Percentiles rank a stretch among this genome's conserved stretches.
These are phyloP conservation scores for Corvus cornix DNA, from an alignment of 2,113 vertebrate species.

Conservation along the genomic window DNA sequence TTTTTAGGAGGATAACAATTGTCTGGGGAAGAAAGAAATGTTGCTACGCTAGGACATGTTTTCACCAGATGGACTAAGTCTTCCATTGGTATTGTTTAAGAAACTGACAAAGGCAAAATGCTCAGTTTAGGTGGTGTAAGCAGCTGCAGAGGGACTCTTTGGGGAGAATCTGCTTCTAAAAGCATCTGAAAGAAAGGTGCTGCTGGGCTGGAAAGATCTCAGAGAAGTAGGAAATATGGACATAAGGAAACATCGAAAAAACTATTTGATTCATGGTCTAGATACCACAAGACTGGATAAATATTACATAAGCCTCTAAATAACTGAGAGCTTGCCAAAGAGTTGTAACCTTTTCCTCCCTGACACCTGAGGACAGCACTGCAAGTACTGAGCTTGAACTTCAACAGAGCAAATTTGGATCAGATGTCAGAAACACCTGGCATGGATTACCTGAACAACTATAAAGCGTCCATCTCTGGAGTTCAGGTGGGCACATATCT, in stretches of 20 bases:
- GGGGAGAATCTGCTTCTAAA: background rate
- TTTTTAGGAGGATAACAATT: background rate
- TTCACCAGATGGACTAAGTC: background rate
- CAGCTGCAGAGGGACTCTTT: background rate
- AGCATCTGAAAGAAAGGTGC: background rate
- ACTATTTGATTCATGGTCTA: background rate
- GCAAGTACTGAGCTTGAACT: background rate
- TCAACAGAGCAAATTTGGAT: background rate
- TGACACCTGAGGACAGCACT: background rate
- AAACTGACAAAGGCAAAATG: background rate
- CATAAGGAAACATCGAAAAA: fast-evolving
- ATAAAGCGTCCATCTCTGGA: background rate
- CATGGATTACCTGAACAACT: background rate
- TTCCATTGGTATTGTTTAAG: background rate
- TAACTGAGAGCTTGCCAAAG: background rate
- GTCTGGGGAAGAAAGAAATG: background rate
- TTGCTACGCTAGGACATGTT: background rate
- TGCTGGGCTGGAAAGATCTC: background rate
- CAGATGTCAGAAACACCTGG: background rate
- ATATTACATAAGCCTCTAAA: background rate
- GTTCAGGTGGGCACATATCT: background rate
- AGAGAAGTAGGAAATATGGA: background rate
- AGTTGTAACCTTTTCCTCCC: background rate
- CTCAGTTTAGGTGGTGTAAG: background rate
- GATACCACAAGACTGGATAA: background rate